Base-by-base conservation (phyloP, 2,888 invertebrate genomes). In the Linyphia triangularis region DNA sequence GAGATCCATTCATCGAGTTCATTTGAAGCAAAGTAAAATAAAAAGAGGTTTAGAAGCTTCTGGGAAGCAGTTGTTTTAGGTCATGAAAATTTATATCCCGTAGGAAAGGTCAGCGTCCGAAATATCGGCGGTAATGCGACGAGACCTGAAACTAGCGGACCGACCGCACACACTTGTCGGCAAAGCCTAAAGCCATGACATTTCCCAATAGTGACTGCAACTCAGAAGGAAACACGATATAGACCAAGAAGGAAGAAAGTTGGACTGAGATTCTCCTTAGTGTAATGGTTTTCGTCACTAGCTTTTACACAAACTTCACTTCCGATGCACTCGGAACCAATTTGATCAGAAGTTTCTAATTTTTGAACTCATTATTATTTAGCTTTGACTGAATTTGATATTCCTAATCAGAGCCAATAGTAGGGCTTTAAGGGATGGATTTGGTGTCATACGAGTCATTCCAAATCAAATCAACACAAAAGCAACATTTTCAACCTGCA, bases 81-180 rank as follows among this genome's bases (percentile, higher is more conserved):
- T 86, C 85, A 86, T 28, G 51, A 30, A 63, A 72, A 79, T 73
- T 79, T 72, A 73, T 59, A 63, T 57, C 70, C 78, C 26, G 26
- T 19, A 70, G 40, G 65, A 37, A 70, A 86, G 85, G 85, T 86
- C 85, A 86, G 72, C 61, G 85, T 22, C 79, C 85, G 85, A 40
- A 61, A 51, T 30, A 61, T 73, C 70, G 57, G 81, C 75, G 57
- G 67, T 84, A 67, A 65, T 65, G 22, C 37, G 72, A 43, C 72
- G 59, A 28, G 37, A 79, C 57, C 81, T 81, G 81, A 67, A 81
- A 70, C 59, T 26, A n/a, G n/a, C 51, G 9, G 40, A 13, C 40
- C 16, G 6, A 37, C 67, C 40, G 81, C 57, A 69, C 70, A 81
- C 81, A 70, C 37, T 79, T 30, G 51, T 51, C 51, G 65, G 67